Conservation (phyloP, 2,113 vertebrate species). For the Ahaetulla prasina region DNA sequence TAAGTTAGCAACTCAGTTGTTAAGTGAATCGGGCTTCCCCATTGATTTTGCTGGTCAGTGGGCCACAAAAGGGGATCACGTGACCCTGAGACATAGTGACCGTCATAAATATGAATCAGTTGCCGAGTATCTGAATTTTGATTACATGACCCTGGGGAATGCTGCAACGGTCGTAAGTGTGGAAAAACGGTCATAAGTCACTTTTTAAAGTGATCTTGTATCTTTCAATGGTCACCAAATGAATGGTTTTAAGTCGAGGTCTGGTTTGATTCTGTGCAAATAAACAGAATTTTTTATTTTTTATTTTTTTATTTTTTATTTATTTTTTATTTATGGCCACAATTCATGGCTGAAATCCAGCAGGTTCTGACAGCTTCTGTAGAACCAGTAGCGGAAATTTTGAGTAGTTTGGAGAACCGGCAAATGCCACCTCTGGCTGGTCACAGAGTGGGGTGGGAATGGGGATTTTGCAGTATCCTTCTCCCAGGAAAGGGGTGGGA, state of each 20-base stretch:
- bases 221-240: neutral
- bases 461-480: no score
- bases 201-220: neutral
- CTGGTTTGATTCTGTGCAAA: neutral
- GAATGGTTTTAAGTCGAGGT: neutral
- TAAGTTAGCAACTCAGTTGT: neutral
- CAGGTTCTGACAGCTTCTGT: no score
- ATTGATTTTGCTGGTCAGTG: neutral
- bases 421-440: no score
- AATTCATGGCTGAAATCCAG: neutral
- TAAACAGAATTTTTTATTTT: neutral
- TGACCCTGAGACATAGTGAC: neutral
- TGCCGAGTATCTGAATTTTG: neutral
- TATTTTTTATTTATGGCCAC: neutral
- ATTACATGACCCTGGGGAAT: neutral
- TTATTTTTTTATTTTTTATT: no score
- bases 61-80: neutral
- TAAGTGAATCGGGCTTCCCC: neutral
- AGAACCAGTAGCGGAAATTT: no score
- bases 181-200: neutral
- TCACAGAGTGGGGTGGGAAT: no score
- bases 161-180: neutral
- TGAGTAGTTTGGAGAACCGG: no score
- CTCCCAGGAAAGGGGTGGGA: no score
- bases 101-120: neutral